Percentiles rank a stretch among this genome's conserved stretches.
phyloP scores from a whole-genome alignment of 1,140 invertebrate genomes.

The Thereuonema tuberculata region DNA sequence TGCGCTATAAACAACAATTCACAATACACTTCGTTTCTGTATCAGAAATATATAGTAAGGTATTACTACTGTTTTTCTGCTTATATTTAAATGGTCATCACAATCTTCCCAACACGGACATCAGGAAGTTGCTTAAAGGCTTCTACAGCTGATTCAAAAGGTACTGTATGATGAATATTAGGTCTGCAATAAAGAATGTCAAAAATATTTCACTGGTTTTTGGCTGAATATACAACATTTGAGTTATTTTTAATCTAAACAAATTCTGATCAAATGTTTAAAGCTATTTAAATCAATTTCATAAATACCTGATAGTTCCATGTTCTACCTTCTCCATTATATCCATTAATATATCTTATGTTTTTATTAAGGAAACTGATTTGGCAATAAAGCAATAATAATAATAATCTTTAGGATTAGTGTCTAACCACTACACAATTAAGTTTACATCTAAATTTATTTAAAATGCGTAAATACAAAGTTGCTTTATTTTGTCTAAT shows the following conservation, averaged over 20 bases:
- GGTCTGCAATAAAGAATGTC: slow-evolving; percentile 24
- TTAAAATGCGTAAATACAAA: too few species aligned
- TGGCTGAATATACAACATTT: not conserved
- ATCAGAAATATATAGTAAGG: too few species aligned
- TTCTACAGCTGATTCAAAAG: slow-evolving; percentile 25
- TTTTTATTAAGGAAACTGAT: too few species aligned
- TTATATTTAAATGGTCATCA: slow-evolving; percentile 24
- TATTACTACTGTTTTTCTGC: too few species aligned
- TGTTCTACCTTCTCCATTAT: slow-evolving; percentile 35
- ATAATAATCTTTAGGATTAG: too few species aligned
- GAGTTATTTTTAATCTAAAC: not conserved
- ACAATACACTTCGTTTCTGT: too few species aligned
- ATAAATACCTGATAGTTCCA: slow-evolving; percentile 30
- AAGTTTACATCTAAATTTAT: too few species aligned
- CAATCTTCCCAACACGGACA: slow-evolving; percentile 29
- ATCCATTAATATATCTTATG: slow-evolving; percentile 30
- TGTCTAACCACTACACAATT: too few species aligned
- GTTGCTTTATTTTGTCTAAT: too few species aligned
- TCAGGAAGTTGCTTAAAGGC: slow-evolving; percentile 25
- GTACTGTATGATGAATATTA: slow-evolving; percentile 29
- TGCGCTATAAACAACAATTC: too few species aligned
- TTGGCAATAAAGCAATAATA: too few species aligned
- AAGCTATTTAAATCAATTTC: not conserved
- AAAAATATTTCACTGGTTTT: slow-evolving; percentile 1
- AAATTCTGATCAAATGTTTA: not conserved